Evolutionary conservation across 2,113 vertebrate genomes (phyloP), one percentile per base, ranked within the genome.

Genomic region (Xerus inauris): DNA sequence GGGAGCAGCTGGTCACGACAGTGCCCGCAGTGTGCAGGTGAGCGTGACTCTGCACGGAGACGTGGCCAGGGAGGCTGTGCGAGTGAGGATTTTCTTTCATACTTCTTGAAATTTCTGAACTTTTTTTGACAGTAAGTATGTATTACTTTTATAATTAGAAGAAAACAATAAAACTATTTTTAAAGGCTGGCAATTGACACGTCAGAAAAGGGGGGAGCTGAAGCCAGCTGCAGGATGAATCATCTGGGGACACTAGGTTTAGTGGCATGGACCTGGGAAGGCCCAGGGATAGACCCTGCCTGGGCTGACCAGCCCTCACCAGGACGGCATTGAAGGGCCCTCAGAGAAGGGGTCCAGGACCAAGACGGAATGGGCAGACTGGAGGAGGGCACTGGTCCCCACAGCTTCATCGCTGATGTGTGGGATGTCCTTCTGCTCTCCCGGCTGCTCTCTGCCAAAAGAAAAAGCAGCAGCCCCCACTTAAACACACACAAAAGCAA

Each of bases 21-120:
- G 13, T 0, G n/a, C 0, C 54, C 5, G 13, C 1, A 1, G 0
- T 3, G 9, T 1, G 2, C 19, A 2, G 1, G 13, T 0, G 0
- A 0, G 3, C 8, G 0, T 3, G 0, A 10, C 10, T 30, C 40
- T 16, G 30, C 47, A 8, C 5, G 8, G 64, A 77, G 22, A 3
- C 9, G 0, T 1, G 42, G 2, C 0, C 54, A 14, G 0, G 26
- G 0, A 1, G 57, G 4, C 26, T 1, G 7, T 3, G 49, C 17
- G 22, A 0, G 1, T 1, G 32, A 19, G 28, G 2, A 0, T 11
- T 14, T 13, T 45, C 30, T 45, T 42, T 32, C 57, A 10, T 6
- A 5, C 45, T 87, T 47, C 9, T 81, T 28, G 65, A 22, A 5
- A 28, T 75, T 83, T 40, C 71, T 40, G 9, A 38, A 32, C 32